These are phyloP conservation scores for Tribolium castaneum DNA, from an alignment of 1,140 invertebrate genomes.

Conservation along the genomic window DNA sequence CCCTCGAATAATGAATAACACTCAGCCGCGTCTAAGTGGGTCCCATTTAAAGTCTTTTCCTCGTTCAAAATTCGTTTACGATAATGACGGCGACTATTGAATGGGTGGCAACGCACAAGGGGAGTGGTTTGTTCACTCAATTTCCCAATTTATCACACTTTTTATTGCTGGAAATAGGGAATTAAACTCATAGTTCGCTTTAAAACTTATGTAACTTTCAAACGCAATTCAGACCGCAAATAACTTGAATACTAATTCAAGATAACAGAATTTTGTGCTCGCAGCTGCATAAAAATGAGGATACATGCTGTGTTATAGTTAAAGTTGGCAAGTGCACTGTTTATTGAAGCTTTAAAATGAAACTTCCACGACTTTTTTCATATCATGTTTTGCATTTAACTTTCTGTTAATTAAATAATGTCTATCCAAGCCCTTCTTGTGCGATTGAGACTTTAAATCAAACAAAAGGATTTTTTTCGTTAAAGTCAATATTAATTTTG, in stretches of 20 bases:
- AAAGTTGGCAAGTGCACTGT: not conserved
- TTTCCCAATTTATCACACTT: constrained; percentile 27
- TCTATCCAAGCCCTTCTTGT: too few species aligned
- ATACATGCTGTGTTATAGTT: not conserved
- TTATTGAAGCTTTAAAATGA: not conserved
- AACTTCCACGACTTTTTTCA: not conserved
- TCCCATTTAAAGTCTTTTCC: constrained; percentile 1
- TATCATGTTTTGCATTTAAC: too few species aligned
- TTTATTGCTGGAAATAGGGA: not conserved
- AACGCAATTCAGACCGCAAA: not conserved
- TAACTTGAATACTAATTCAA: not conserved
- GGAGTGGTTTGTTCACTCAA: constrained; percentile 31
- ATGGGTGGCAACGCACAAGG: constrained; percentile 14
- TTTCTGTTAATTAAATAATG: too few species aligned
- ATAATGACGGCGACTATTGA: constrained; percentile 15
- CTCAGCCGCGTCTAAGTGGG: constrained; percentile 2
- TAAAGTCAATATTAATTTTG: too few species aligned
- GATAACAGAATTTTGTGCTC: not conserved
- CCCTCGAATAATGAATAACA: constrained; percentile 15
- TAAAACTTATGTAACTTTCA: not conserved
- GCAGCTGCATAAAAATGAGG: not conserved
- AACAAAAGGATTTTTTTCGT: too few species aligned
- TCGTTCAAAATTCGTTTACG: constrained; percentile 28
- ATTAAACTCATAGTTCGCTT: not conserved
- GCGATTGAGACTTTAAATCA: too few species aligned